A percentile compares a stretch with the other conserved stretches of the same genome.
Evolutionary conservation across 1,140 invertebrate species (phyloP).

Genomic region (Drosophila littoralis): DNA sequence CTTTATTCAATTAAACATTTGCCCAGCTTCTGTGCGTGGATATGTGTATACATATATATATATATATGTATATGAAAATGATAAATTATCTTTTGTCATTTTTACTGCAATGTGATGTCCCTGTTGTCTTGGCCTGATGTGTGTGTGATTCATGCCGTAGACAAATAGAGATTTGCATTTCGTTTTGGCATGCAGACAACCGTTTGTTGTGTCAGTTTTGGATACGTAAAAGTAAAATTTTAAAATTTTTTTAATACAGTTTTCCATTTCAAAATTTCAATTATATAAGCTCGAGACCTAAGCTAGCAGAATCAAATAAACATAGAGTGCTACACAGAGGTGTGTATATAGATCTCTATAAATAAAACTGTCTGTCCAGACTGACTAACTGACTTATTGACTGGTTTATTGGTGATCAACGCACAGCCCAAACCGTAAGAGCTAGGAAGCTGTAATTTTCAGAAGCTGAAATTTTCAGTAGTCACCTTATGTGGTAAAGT

Average conservation of each 20-base stretch:
- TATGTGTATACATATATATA: constrained; percentile 2
- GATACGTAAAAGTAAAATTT: constrained; percentile 37
- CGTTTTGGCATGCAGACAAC: constrained; percentile 31
- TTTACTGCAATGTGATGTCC: constrained; percentile 77
- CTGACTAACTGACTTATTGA: too few species aligned
- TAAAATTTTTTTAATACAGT: constrained; percentile 43
- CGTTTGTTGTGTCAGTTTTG: constrained; percentile 74
- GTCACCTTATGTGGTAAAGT: too few species aligned
- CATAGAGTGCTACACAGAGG: too few species aligned
- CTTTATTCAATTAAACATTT: constrained; percentile 15
- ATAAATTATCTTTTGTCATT: constrained; percentile 76
- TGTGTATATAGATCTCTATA: too few species aligned
- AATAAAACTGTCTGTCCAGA: too few species aligned
- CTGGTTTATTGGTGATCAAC: too few species aligned
- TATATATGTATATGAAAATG: constrained; percentile 48
- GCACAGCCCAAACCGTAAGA: too few species aligned
- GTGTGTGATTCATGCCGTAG: constrained; percentile 22
- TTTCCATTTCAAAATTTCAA: too few species aligned
- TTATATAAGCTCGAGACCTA: too few species aligned
- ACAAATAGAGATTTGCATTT: constrained; percentile 77
- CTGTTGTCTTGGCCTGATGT: constrained; percentile 42
- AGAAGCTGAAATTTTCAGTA: too few species aligned
- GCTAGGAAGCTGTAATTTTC: too few species aligned
- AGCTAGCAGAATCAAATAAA: too few species aligned
- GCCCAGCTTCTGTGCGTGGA: background rate